Percentiles rank a stretch among this genome's conserved stretches.
Conservation (phyloP, 2,113 vertebrate species). For the Callorhinus ursinus region DNA sequence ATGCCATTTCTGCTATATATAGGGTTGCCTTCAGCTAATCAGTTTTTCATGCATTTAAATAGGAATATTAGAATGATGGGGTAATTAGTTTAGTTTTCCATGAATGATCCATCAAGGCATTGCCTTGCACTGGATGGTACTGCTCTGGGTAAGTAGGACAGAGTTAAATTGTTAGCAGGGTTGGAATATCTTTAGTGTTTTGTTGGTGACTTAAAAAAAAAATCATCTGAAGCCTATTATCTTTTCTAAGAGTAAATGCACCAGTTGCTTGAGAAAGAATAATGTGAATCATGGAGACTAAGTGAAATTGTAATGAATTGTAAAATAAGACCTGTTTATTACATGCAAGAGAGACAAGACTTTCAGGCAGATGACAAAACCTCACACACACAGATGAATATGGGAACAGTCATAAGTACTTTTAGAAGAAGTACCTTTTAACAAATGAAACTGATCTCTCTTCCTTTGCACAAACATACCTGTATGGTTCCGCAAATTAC, state of each 20-base stretch:
- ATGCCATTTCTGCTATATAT: slow-evolving; percentile 87
- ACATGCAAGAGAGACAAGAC: slow-evolving; percentile 19
- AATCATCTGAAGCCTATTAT: neutral
- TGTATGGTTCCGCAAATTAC: neutral
- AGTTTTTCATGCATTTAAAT: slow-evolving; percentile 98
- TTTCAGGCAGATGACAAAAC: slow-evolving; percentile 14
- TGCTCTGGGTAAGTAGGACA: slow-evolving; percentile 79
- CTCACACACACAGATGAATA: neutral
- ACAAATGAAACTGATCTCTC: neutral
- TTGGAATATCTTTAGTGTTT: slow-evolving; percentile 70
- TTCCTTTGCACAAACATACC: neutral
- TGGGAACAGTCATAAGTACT: neutral
- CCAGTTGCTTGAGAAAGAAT: neutral
- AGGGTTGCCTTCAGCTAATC: slow-evolving; percentile 91
- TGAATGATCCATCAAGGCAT: slow-evolving; percentile 88
- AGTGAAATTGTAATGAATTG: slow-evolving; percentile 40
- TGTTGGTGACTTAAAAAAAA: slow-evolving; percentile 61
- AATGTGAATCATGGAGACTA: neutral
- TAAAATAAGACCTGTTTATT: slow-evolving; percentile 60
- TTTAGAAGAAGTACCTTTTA: slow-evolving; percentile 27
- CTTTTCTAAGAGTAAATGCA: slow-evolving; percentile 46
- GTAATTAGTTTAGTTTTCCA: slow-evolving; percentile 90
- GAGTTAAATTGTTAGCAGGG: slow-evolving; percentile 80
- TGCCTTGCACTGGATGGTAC: slow-evolving; percentile 83
- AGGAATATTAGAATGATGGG: slow-evolving; percentile 95